Conservation (phyloP, 1,140 invertebrate species). For the Leptopilina clavipes region DNA sequence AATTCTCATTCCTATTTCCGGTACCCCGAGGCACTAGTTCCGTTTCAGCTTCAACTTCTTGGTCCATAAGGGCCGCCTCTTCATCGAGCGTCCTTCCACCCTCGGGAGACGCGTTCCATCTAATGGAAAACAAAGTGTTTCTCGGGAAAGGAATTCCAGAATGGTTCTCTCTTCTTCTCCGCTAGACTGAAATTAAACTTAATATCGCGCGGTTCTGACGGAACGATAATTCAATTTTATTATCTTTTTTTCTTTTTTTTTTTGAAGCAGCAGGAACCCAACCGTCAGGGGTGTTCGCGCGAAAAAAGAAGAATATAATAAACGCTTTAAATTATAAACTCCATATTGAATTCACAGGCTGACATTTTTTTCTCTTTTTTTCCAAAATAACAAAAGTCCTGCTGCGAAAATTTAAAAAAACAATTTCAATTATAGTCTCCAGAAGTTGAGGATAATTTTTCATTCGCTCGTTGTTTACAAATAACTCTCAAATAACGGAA, state of each 20-base stretch:
- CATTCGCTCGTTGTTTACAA: too few species aligned
- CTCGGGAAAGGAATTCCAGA: constrained; percentile 43
- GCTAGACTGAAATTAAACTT: constrained; percentile 31
- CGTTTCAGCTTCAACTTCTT: constrained; percentile 55
- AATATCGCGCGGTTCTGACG: constrained; percentile 29
- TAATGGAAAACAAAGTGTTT: constrained; percentile 65
- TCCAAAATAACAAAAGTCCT: background rate
- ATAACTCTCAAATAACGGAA: too few species aligned
- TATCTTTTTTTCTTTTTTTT: background rate
- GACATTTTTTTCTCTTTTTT: background rate
- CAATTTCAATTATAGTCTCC: background rate
- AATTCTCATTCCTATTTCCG: constrained; percentile 60
- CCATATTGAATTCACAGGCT: background rate
- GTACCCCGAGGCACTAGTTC: constrained; percentile 53
- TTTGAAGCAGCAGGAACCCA: background rate
- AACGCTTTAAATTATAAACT: background rate
- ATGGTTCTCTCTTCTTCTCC: constrained; percentile 35
- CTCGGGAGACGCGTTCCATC: constrained; percentile 63
- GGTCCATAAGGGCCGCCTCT: constrained; percentile 53
- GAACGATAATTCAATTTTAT: constrained; percentile 30
- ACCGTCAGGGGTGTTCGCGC: background rate
- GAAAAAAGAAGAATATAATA: constrained; percentile 4
- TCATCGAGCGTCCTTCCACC: constrained; percentile 56
- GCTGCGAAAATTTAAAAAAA: background rate
- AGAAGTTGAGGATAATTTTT: too few species aligned